These are phyloP conservation scores for Mungos mungo DNA, from an alignment of 2,113 vertebrate species.

Conservation along the genomic window DNA sequence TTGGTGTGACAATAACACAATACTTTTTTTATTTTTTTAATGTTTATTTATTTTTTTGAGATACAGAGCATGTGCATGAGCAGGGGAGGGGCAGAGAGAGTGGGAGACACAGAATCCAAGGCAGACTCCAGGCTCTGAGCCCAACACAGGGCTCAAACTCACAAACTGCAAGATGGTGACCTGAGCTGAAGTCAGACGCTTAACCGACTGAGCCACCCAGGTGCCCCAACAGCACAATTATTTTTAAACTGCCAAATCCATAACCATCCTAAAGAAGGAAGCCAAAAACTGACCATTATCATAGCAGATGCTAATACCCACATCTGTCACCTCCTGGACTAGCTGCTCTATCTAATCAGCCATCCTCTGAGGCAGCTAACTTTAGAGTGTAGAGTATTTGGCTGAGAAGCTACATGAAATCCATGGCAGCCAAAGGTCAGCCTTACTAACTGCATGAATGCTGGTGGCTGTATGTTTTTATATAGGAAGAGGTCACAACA, in stretches of 20 bases:
- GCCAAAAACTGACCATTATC: constrained; percentile 17
- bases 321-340: constrained; percentile 43
- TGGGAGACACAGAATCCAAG: too few relatives aligned
- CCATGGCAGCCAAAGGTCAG: not conserved
- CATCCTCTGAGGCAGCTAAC: constrained; percentile 51
- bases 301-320: not conserved
- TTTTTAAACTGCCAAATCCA: not conserved
- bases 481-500: not conserved
- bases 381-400: constrained; percentile 22
- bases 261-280: constrained; percentile 12
- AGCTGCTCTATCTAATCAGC: constrained; percentile 17
- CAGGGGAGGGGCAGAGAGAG: too few relatives aligned
- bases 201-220: too few relatives aligned
- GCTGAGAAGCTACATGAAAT: not conserved
- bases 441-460: not conserved
- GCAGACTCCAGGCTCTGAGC: too few relatives aligned
- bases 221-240: not conserved
- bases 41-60: too few relatives aligned
- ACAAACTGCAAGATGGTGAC: too few relatives aligned
- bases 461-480: not conserved
- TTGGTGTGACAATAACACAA: not conserved
- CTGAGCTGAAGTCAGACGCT: too few relatives aligned
- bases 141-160: too few relatives aligned
- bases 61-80: too few relatives aligned
- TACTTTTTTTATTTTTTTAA: not conserved